A percentile compares a stretch with the other conserved stretches of the same genome.
phyloP scores from a whole-genome alignment of 1,140 invertebrate genomes.

The Euwallacea similis region DNA sequence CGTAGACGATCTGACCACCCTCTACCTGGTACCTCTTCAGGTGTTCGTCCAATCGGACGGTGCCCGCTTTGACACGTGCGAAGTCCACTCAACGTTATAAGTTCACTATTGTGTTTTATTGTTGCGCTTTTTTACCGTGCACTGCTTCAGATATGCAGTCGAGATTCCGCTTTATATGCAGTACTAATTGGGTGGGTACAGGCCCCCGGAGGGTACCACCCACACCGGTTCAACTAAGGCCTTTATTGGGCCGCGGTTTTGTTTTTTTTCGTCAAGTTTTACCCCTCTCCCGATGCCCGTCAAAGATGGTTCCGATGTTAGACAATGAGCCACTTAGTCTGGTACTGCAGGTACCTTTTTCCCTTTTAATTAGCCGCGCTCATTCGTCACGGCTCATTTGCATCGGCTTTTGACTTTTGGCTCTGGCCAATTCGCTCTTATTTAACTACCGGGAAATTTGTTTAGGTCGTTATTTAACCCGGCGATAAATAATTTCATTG shows the following conservation, averaged over 20 bases:
- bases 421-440: slow-evolving; percentile 3
- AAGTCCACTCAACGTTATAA: slow-evolving; percentile 18
- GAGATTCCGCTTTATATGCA: slow-evolving; percentile 27
- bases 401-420: slow-evolving; percentile 19
- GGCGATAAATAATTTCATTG: neutral
- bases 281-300: neutral
- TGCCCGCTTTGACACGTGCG: slow-evolving; percentile 24
- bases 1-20: slow-evolving; percentile 29
- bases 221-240: slow-evolving; percentile 13
- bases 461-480: slow-evolving; percentile 1
- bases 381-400: slow-evolving; percentile 13
- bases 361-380: neutral
- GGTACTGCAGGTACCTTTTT: neutral
- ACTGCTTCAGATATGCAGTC: slow-evolving; percentile 20
- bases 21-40: slow-evolving; percentile 23
- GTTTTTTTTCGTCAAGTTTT: slow-evolving; percentile 11
- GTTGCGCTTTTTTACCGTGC: slow-evolving; percentile 25
- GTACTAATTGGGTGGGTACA: slow-evolving; percentile 30
- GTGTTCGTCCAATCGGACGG: slow-evolving; percentile 18
- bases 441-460: slow-evolving; percentile 4
- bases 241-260: slow-evolving; percentile 17
- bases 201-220: slow-evolving; percentile 19
- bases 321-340: neutral
- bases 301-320: slow-evolving; percentile 13
- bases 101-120: slow-evolving; percentile 24